Percentiles rank a stretch among this genome's conserved stretches.
These are phyloP conservation scores for Zaprionus ghesquierei DNA, from an alignment of 1,140 invertebrate species.

Conservation along the genomic window DNA sequence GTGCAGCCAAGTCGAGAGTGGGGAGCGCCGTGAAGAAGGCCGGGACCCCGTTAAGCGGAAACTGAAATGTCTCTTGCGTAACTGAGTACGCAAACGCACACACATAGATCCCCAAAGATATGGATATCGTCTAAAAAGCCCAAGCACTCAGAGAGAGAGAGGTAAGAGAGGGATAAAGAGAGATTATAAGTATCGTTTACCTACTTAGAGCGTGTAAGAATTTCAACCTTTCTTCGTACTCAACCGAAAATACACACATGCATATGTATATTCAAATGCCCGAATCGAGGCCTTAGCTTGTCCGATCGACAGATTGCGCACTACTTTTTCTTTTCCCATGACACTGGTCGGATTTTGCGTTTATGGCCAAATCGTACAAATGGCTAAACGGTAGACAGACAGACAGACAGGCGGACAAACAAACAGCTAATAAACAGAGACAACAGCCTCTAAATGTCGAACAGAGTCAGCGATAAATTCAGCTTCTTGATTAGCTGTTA, in stretches of 20 bases:
- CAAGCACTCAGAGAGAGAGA: not conserved
- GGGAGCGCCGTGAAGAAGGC: not conserved
- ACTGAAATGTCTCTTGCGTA: slow-evolving; percentile 48
- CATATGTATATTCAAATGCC: not conserved
- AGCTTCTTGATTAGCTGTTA: slow-evolving; percentile 74
- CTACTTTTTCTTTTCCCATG: slow-evolving; percentile 53
- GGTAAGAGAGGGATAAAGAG: not conserved
- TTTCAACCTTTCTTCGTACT: not conserved
- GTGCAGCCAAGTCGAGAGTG: slow-evolving; percentile 6
- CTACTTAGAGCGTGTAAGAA: not conserved
- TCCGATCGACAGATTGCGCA: slow-evolving; percentile 36
- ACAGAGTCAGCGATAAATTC: slow-evolving; percentile 73
- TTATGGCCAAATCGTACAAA: slow-evolving; percentile 26
- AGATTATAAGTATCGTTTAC: not conserved
- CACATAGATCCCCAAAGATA: not conserved
- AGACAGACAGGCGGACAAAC: not conserved
- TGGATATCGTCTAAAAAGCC: not conserved
- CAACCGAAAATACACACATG: not conserved
- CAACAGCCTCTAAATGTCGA: slow-evolving; percentile 65
- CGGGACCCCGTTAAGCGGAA: slow-evolving; percentile 62
- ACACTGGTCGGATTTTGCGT: slow-evolving; percentile 33
- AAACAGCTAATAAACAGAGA: slow-evolving; percentile 21
- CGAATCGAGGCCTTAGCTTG: slow-evolving; percentile 5
- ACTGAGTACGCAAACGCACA: slow-evolving; percentile 13
- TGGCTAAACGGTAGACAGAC: not conserved